Base-by-base conservation (phyloP, 2,113 vertebrate species). In the Boulengeromyrus knoepffleri region DNA sequence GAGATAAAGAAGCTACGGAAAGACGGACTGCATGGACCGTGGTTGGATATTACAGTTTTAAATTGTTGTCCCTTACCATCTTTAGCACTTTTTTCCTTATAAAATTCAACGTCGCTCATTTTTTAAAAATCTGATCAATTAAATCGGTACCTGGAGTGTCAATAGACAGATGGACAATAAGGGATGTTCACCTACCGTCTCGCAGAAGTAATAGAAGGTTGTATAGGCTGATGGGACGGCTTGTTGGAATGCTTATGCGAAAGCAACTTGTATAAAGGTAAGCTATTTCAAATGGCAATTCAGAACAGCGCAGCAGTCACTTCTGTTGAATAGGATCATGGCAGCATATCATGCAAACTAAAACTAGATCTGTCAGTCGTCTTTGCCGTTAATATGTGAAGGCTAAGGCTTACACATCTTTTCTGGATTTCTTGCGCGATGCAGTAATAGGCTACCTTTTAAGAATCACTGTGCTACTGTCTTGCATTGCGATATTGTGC, bases 131-230 rank as follows among this genome's bases (percentile, higher is more conserved):
- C 4, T 31, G 3, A 70, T 31, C n/a, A 31, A 70, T 31, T 70
- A 70, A 46, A 85, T 19, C 70, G 85, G 58, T 39, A 90, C 45
- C 85, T 91, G 91, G 89, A 92, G 90, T 90, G 56, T 62, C 83
- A 88, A 89, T 74, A 84, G 83, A 89, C 50, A 85, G 90, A 93
- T 89, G 87, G 90, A 2, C 87, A 88, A 85, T 53, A 89, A 91
- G 90, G 92, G 91, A 93, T 92, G 91, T 92, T 91, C 89, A 86
- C 83, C 62, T 90, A 31, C n/a, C 62, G 89, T 91, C 89, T 87
- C 42, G 87, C 56, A 92, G 91, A 88, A 87, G 89, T 89, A 90
- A 66, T 45, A 53, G 52, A 53, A 83, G 89, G 62, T n/a, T 91
- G 42, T 62, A 89, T 83, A 84, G 56, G 91, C 89, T 91, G 87